Evolutionary conservation across 1,140 invertebrate species (phyloP).

Genomic region (Tenebrio molitor): DNA sequence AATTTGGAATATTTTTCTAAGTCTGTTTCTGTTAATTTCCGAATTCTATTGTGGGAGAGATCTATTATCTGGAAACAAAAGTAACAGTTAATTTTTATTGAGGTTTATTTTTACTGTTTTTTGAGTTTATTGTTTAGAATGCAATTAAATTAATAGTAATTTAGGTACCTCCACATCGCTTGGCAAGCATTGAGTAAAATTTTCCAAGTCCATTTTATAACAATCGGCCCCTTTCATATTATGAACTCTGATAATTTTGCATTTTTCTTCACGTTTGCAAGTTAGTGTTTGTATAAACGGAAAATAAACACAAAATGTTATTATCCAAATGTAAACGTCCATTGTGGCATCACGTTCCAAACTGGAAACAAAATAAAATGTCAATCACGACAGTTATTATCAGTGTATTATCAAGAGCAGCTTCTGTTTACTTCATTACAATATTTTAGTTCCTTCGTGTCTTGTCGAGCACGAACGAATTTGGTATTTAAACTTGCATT

Average conservation of each 20-base stretch:
- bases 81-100: no score
- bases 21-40: constrained; percentile 70
- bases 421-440: constrained; percentile 15
- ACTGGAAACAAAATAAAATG: constrained; percentile 45
- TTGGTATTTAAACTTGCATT: constrained; percentile 29
- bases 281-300: constrained; percentile 1
- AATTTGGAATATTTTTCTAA: constrained; percentile 70
- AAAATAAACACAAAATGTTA: constrained; percentile 29
- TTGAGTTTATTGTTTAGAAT: no score
- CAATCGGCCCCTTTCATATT: constrained; percentile 58
- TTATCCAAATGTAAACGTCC: constrained; percentile 21
- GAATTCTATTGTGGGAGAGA: constrained; percentile 73
- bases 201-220: constrained; percentile 51
- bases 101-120: not conserved
- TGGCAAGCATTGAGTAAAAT: constrained; percentile 58
- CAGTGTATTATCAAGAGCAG: constrained; percentile 1
- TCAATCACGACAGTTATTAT: constrained; percentile 12
- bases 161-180: constrained; percentile 58
- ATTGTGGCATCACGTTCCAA: constrained; percentile 33
- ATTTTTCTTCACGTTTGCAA: constrained; percentile 54
- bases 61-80: constrained; percentile 73
- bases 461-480: not conserved
- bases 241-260: constrained; percentile 50
- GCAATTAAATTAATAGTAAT: no score
- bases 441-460: constrained; percentile 4